Base-by-base conservation (phyloP, 2,113 vertebrate species). In the Chitala chitala region DNA sequence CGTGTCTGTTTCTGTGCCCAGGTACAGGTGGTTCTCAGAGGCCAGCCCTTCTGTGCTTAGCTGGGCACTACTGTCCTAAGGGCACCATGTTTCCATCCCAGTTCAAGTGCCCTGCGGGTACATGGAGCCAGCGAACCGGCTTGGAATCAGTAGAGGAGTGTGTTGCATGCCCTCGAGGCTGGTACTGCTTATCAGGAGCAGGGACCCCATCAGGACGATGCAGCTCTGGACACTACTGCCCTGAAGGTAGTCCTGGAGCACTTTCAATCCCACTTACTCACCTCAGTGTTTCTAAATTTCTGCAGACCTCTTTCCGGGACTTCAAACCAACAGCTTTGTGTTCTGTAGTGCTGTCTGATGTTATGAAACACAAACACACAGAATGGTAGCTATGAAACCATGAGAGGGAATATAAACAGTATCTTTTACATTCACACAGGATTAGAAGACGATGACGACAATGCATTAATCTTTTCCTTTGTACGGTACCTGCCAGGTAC, bases 191-290 rank as follows among this genome's bases (percentile, higher is more conserved):
- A 59, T 79, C 83, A 0, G 94, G 93, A 71, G 85, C 90, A 38
- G 90, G 77, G 0, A 22, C 7, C 3, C 91, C 94, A 0, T 89
- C 91, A 0, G 94, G 92, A 24, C 86, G 81, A 22, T 95, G 95
- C 87, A 92, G 80, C 71, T 89, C 92, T 0, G 93, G 95, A 33
- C 90, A 94, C 79, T 94, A 89, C 82, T 97, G 94, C 78, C 93
- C 92, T 42, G 86, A 82, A 86, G 93, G 94, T 92, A 78, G 59
- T 46, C 44, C 3, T 8, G 0, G 5, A 22, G 24, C 31, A n/a
- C n/a, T n/a, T n/a, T n/a, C n/a, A n/a, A n/a, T n/a, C n/a, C n/a
- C n/a, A n/a, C n/a, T n/a, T n/a, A n/a, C n/a, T n/a, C n/a, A n/a
- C n/a, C n/a, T n/a, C n/a, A n/a, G n/a, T n/a, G n/a, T n/a, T n/a